phyloP scores from a whole-genome alignment of 1,140 invertebrate genomes.

The Drosophila parabipectinata region DNA sequence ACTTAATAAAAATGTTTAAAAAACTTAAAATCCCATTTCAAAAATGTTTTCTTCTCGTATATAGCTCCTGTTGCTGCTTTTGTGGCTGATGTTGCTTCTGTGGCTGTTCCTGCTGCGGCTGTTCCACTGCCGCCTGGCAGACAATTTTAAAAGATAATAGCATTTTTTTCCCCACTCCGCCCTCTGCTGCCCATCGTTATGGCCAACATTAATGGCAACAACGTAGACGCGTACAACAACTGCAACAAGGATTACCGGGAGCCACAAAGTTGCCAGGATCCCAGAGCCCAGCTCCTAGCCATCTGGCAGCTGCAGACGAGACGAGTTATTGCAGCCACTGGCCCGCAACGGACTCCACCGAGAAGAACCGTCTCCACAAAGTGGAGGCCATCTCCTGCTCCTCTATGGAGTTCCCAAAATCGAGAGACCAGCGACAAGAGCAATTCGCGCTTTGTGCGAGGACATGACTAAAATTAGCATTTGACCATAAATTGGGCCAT shows the following conservation, averaged over 20 bases:
- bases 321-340: constrained; percentile 66
- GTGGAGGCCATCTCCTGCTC: constrained; percentile 22
- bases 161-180: constrained; percentile 46
- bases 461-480: constrained; percentile 74
- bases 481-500: constrained; percentile 70
- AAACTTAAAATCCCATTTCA: background rate
- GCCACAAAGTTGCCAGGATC: constrained; percentile 45
- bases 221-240: constrained; percentile 54
- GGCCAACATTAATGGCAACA: constrained; percentile 58
- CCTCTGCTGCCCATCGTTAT: constrained; percentile 11
- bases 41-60: background rate
- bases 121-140: constrained; percentile 58
- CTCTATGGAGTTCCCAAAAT: constrained; percentile 6
- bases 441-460: constrained; percentile 64
- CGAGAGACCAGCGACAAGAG: constrained; percentile 31
- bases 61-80: constrained; percentile 13
- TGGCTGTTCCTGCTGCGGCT: constrained; percentile 7
- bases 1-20: background rate
- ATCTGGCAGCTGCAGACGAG: constrained; percentile 54
- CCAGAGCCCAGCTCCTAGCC: constrained; percentile 11
- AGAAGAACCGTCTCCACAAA: constrained; percentile 13
- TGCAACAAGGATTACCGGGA: constrained; percentile 68
- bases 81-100: constrained; percentile 14
- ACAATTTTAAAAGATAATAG: constrained; percentile 80
- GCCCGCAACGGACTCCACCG: constrained; percentile 32